Percentiles rank a stretch among this genome's conserved stretches.
phyloP scores from a whole-genome alignment of 2,113 vertebrate genomes.

The Sinocyclocheilus grahami region DNA sequence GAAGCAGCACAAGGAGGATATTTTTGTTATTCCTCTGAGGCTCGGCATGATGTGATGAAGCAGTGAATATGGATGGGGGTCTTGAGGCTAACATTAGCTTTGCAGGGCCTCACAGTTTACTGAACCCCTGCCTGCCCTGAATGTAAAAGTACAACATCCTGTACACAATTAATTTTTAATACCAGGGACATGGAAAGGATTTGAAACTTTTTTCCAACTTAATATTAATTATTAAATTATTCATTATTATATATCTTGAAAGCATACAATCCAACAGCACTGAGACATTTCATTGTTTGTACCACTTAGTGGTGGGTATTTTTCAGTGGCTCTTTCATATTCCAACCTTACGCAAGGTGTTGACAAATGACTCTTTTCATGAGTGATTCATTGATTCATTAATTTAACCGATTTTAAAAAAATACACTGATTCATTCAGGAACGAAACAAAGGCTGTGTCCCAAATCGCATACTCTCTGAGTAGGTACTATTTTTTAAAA shows the following conservation, averaged over 20 bases:
- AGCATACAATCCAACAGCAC: not conserved
- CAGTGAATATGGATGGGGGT: not conserved
- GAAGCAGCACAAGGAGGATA: not conserved
- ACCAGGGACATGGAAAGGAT: not conserved
- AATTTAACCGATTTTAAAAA: not conserved
- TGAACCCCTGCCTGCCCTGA: not conserved
- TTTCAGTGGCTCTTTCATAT: not conserved
- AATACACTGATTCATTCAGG: not conserved
- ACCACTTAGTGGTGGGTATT: not conserved
- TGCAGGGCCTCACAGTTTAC: not conserved
- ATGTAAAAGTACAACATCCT: not conserved
- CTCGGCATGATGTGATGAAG: not conserved
- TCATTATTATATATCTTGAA: not conserved
- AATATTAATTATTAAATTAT: not conserved
- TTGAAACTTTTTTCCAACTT: not conserved
- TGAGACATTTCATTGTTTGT: not conserved
- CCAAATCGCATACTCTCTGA: no score
- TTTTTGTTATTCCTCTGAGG: constrained; percentile 37
- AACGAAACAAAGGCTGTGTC: not conserved
- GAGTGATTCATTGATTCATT: not conserved
- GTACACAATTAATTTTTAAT: not conserved
- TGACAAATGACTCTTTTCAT: not conserved
- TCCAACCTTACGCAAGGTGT: not conserved
- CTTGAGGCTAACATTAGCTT: not conserved
- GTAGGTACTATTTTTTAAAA: not conserved